Conservation (phyloP, 2,888 invertebrate species). For the Hypselothyrea guttata region DNA sequence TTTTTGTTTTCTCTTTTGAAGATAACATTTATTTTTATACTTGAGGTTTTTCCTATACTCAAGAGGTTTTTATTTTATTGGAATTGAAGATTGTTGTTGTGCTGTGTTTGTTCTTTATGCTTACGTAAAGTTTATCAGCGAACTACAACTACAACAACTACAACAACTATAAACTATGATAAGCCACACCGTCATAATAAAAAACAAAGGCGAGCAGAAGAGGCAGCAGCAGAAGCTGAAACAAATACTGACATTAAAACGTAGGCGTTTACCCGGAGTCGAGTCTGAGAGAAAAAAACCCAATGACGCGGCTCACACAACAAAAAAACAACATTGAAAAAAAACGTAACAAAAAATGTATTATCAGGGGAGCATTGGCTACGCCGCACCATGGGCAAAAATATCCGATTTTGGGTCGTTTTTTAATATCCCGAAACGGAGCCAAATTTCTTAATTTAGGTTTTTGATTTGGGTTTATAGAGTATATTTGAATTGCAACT, state of each 20-base stretch:
- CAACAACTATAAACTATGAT: conserved; percentile 67
- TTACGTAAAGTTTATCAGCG: conserved; percentile 63
- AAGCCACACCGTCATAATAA: conserved; percentile 65
- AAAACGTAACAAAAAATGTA: conserved; percentile 32
- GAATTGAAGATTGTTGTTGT: conserved; percentile 46
- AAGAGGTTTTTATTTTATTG: conserved; percentile 40
- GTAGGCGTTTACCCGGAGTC: conserved; percentile 72
- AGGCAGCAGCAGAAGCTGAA: conserved; percentile 11
- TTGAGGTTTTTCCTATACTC: conserved; percentile 45
- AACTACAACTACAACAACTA: conserved; percentile 30
- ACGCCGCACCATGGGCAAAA: too few relatives aligned
- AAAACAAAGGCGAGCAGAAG: conserved; percentile 30
- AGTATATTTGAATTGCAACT: too few relatives aligned
- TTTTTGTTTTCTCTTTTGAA: conserved; percentile 4
- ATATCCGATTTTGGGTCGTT: too few relatives aligned
- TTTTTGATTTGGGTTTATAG: too few relatives aligned
- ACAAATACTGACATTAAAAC: conserved; percentile 63
- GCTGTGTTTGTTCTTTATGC: too few relatives aligned
- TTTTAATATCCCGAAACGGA: too few relatives aligned
- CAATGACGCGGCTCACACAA: conserved; percentile 27
- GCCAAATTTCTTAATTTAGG: too few relatives aligned
- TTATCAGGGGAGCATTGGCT: conserved; percentile 55
- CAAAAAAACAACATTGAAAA: conserved; percentile 7
- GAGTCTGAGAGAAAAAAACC: conserved; percentile 17
- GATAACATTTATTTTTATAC: conserved; percentile 18